Evolutionary conservation across 2,888 invertebrate species (phyloP).

Genomic region (Drosophila yooni): DNA sequence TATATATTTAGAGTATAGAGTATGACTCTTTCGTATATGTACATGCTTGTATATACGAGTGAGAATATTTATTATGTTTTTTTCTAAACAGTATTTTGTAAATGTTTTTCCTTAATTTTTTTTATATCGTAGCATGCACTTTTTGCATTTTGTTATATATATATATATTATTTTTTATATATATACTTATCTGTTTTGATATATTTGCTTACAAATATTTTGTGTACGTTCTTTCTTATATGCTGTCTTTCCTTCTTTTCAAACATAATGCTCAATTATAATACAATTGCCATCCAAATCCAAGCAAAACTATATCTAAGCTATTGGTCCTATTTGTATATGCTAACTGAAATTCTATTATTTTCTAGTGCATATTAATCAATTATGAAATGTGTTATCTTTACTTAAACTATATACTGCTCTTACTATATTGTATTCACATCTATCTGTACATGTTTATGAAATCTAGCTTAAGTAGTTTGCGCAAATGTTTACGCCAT

Average conservation of each 20-base stretch:
- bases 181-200: background rate
- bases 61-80: constrained; percentile 47
- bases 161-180: constrained; percentile 16
- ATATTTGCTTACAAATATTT: constrained; percentile 28
- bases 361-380: constrained; percentile 54
- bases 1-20: constrained; percentile 37
- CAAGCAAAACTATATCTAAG: constrained; percentile 38
- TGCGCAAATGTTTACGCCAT: constrained; percentile 55
- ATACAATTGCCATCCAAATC: constrained; percentile 26
- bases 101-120: constrained; percentile 53
- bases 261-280: constrained; percentile 50
- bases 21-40: constrained; percentile 26
- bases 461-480: constrained; percentile 64
- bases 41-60: constrained; percentile 19
- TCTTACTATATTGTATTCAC: constrained; percentile 48
- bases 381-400: constrained; percentile 55
- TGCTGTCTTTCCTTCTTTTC: constrained; percentile 24
- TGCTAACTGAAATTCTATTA: constrained; percentile 45
- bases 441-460: constrained; percentile 53
- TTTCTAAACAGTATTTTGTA: constrained; percentile 70
- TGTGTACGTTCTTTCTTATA: constrained; percentile 21
- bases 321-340: constrained; percentile 36
- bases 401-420: constrained; percentile 40
- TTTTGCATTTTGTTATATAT: constrained; percentile 69
- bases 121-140: constrained; percentile 61